phyloP scores from a whole-genome alignment of 2,113 vertebrate genomes.

The Lepus americanus region DNA sequence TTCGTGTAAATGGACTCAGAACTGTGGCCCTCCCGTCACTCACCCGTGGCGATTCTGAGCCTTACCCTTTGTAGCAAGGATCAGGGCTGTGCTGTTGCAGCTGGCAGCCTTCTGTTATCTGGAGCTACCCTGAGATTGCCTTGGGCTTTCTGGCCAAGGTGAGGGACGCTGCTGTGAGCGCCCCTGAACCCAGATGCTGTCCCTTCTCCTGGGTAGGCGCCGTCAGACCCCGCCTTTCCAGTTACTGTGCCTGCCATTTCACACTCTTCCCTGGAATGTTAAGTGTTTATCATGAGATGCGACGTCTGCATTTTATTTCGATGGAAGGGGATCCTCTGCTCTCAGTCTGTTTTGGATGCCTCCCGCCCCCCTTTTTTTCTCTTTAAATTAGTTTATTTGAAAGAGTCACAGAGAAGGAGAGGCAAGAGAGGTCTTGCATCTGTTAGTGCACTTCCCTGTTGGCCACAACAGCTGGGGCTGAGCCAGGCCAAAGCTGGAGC shows the following conservation, averaged over 20 bases:
- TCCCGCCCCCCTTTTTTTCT: background rate
- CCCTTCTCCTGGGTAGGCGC: background rate
- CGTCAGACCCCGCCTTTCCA: background rate
- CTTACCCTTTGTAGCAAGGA: background rate
- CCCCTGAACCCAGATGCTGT: background rate
- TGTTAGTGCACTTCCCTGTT: too few relatives aligned
- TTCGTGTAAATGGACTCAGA: background rate
- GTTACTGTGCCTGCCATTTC: constrained; percentile 4
- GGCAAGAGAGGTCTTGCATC: too few relatives aligned
- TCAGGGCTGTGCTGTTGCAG: background rate
- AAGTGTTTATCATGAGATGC: constrained; percentile 37
- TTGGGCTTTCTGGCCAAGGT: background rate
- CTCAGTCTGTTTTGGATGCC: background rate
- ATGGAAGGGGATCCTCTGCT: background rate
- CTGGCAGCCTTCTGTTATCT: background rate
- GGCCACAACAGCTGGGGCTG: too few relatives aligned
- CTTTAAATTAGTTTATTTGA: too few relatives aligned
- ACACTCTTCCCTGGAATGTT: background rate
- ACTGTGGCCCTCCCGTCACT: constrained; percentile 2
- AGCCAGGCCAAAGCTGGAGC: too few relatives aligned
- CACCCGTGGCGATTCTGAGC: constrained; percentile 10
- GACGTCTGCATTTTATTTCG: constrained; percentile 47
- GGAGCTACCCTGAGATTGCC: background rate
- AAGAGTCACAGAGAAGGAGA: too few relatives aligned
- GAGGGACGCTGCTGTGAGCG: background rate